Base-by-base conservation (phyloP, 2,797 vertebrate species). In the Petrocephalus sullivani region DNA sequence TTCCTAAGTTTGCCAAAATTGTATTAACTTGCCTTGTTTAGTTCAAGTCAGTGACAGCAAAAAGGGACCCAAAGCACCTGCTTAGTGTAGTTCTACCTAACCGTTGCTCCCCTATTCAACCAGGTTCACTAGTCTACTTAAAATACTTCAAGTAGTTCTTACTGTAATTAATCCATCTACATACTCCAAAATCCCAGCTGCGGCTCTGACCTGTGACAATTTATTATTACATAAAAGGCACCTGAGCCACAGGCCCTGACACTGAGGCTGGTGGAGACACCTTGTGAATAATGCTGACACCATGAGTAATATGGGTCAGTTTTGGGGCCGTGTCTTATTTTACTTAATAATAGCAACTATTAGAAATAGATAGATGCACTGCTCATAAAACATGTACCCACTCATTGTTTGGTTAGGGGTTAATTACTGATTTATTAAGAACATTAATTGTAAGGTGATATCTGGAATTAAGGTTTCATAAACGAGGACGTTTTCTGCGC, bases 391-490 rank as follows among this genome's bases (percentile, higher is more conserved):
- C 21, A 86, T 86, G 84, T n/a, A 16, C 28, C 33, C 84, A 33
- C 53, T 58, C 56, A 86, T 58, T 58, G 84, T 57, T 86, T 86
- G 53, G 33, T 57, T 61, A 60, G 54, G 54, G 33, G 85, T 60
- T 60, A 86, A 60, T 86, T 60, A 41, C 57, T 57, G 54, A 61
- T 86, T 86, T 60, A 86, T 86, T 60, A 58, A 61, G 85, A 86
- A 46, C 33, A 86, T 60, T 86, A 86, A 58, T 19, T 58, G 56
- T 37, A 86, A 57, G 83, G 53, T 85, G 51, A 86, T 86, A 86
- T 54, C 85, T 41, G 54, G 56, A 60, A 58, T 86, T 86, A 16
- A 58, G 56, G 28, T 19, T 2, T 56, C 54, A 57, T 58, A 84
- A 53, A 41, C 37, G 19, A 86, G 57, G 33, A 61, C 41, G 49